Evolutionary conservation across 2,797 vertebrate genomes (phyloP), one percentile per base, ranked within the genome.

Genomic region (Pangasius sanitwongsei): DNA sequence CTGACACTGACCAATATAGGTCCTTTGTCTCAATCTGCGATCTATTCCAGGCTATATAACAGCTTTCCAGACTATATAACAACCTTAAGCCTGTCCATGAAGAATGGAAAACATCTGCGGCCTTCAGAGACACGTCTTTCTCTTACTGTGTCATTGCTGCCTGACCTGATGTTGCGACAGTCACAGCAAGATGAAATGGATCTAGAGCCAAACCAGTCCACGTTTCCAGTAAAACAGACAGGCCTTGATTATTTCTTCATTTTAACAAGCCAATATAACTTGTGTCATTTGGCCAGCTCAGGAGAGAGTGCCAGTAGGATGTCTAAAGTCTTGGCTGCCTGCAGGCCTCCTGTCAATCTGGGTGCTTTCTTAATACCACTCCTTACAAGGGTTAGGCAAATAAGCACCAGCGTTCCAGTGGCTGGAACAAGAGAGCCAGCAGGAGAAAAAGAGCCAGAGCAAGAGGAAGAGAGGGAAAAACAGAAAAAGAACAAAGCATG

Each of bases 51-150:
- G 81, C 61, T 25, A 53, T 25, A 75, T 31, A 31, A 53, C 84
- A 81, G 85, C 53, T 57, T 90, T 87, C n/a, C 65, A 53, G 65
- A 85, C 31, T 11, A 53, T 69, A 85, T 34, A 85, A 20, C n/a
- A 69, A 69, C 63, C 70, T 23, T 85, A 91, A 50, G 37, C 75
- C 87, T 59, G 50, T 69, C 87, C 85, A 90, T 78, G 83, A 84
- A 28, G 53, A 90, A 90, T 87, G 85, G 89, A 92, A 92, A 92
- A 89, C 91, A 91, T 90, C 89, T 91, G 92, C 87, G 57, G 74
- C n/a, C 78, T 89, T 87, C 82, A 11, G 80, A 89, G 65, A 59
- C 67, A 25, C 15, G 16, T 88, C 85, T 16, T 83, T 72, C 75
- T 72, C 89, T 86, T 83, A 63, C 63, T 81, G 53, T 63, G 86